Base-by-base conservation (phyloP, 1,140 invertebrate genomes). In the Drosophila baimaii region DNA sequence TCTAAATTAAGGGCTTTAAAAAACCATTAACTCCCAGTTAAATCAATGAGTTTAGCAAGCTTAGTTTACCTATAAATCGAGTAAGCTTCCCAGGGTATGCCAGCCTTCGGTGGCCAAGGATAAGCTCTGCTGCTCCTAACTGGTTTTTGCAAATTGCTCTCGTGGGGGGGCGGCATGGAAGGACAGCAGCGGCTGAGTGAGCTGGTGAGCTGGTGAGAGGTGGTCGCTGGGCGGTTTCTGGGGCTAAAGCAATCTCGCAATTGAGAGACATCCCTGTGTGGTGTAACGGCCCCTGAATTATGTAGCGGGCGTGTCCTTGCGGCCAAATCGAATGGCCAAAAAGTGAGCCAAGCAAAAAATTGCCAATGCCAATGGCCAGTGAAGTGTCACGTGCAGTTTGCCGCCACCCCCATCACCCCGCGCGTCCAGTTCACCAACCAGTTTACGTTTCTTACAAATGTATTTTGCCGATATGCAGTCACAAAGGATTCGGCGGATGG, bases 281-380 rank as follows among this genome's bases (percentile, higher is more conserved):
- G 33, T n/a, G 8, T 17, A 52, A 46, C 44, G 49, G 56, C 37
- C 57, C 58, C 51, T 77, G 75, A 77, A 77, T 77, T 77, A 77
- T 77, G 57, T 77, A 77, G 75, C 63, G 64, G 63, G 55, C 54
- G 70, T 77, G 71, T 68, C 81, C 80, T 82, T 79, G 78, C 39
- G 51, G 52, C 31, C 37, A 64, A 68, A 61, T 44, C 72, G 65
- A 71, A 64, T 63, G 68, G 41, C 56, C 71, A 77, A 65, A 81
- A 66, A 65, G 65, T 63, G 76, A 79, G 58, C 58, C 57, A 81
- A 75, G 71, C 66, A 66, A 74, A 70, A 88, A 86, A 82, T 82
- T 88, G 79, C 83, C 83, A 88, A 76, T 76, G 73, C 73, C 73
- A 88, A 79, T 79, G 83, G 79, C 76, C 83, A 86, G 85, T 86